Base-by-base conservation (phyloP, 2,113 vertebrate species). In the Panthera tigris region DNA sequence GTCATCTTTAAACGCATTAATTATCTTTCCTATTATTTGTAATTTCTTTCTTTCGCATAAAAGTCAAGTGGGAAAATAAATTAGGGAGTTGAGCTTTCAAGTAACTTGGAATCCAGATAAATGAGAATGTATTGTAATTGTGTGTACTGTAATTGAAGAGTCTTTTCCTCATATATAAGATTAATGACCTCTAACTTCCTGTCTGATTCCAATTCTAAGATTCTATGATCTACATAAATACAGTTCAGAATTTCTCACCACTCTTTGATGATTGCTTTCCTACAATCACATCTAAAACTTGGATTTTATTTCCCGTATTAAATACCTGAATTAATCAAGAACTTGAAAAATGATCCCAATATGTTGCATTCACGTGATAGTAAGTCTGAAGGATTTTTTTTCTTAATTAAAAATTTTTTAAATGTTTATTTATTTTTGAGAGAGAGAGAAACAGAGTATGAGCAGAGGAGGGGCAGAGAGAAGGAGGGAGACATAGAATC, bases 51-150 rank as follows among this genome's bases (percentile, higher is more conserved):
- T 94, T 96, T 92, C 81, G 88, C 80, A 93, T 93, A 96, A 97
- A 96, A 95, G 79, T 95, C 92, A 95, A 96, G 71, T 94, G 92
- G 82, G 36, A 96, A 97, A 97, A 96, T 95, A 94, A 96, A 97
- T 98, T 96, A 96, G 91, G 83, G 89, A 91, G 71, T 65, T 87
- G 96, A 96, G 94, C 71, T 97, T 96, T 97, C 25, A 45, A 96
- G 95, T 74, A 95, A 92, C 82, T 96, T 48, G 63, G 81, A 93
- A 85, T 81, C 84, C 52, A 86, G 73, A 78, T 89, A 95, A 96
- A 94, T 96, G 73, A 97, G 96, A 97, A 96, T 83, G 31, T 78
- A 82, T 83, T 94, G 36, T 85, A 96, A 93, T 88, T 92, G 50
- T 96, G 57, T 97, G 36, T 87, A 88, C 85, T 88, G 41, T 79